These are phyloP conservation scores for Caenorhabditis afra DNA, from an alignment of 2,888 invertebrate species.

Conservation along the genomic window DNA sequence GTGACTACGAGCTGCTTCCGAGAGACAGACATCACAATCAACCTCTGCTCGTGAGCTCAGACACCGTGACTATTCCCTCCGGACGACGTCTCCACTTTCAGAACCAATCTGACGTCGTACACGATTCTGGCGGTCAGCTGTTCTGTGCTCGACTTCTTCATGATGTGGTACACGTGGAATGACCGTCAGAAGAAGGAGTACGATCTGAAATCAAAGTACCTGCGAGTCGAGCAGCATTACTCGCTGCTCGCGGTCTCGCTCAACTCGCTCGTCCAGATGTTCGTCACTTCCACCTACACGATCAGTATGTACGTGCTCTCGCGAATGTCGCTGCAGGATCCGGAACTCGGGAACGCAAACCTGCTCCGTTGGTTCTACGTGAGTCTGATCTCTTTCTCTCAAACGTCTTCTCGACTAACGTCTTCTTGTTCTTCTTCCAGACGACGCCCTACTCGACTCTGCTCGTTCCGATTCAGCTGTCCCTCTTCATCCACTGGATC, in stretches of 20 bases:
- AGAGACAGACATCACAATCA: slow-evolving; percentile 45
- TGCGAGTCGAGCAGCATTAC: slow-evolving; percentile 39
- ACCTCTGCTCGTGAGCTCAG: slow-evolving; percentile 36
- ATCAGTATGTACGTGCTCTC: slow-evolving; percentile 37
- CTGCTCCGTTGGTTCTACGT: slow-evolving; percentile 53
- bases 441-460: slow-evolving; percentile 48
- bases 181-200: slow-evolving; percentile 20
- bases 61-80: background rate
- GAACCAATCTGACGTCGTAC: slow-evolving; percentile 43
- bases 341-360: slow-evolving; percentile 36
- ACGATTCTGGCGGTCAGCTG: slow-evolving; percentile 30
- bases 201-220: slow-evolving; percentile 51
- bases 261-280: slow-evolving; percentile 44
- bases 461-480: slow-evolving; percentile 33
- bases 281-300: slow-evolving; percentile 38
- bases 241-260: slow-evolving; percentile 49
- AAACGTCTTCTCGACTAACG: background rate
- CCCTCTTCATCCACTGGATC: slow-evolving; percentile 34
- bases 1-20: slow-evolving; percentile 48
- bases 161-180: slow-evolving; percentile 54
- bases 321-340: slow-evolving; percentile 9
- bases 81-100: slow-evolving; percentile 9
- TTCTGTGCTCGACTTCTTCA: slow-evolving; percentile 29
- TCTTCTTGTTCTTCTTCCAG: too few relatives aligned
- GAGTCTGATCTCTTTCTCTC: slow-evolving; percentile 13